These are phyloP conservation scores for Motacilla tschutschensis DNA, from an alignment of 2,113 vertebrate genomes.

Conservation along the genomic window DNA sequence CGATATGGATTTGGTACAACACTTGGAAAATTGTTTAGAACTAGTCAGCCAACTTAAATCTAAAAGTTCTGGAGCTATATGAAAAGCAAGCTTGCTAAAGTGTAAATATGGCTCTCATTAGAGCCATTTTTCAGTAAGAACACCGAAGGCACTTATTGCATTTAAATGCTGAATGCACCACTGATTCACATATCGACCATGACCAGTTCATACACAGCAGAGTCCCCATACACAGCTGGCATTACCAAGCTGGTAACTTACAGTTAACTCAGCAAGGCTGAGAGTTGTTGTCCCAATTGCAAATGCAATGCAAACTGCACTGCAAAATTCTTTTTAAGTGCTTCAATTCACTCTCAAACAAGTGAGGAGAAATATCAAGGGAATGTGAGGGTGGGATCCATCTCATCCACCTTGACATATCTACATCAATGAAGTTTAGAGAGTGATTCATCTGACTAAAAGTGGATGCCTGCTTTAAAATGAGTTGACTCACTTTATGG, in stretches of 20 bases:
- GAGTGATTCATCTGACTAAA: constrained; percentile 27
- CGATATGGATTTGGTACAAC: background rate
- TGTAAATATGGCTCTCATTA: background rate
- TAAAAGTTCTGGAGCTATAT: background rate
- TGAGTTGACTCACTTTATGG: constrained; percentile 31
- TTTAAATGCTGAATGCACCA: background rate
- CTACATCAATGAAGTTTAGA: background rate
- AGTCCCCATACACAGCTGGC: background rate
- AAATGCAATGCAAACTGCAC: background rate
- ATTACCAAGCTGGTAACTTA: background rate
- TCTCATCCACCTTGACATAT: constrained; percentile 1
- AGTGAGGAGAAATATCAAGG: background rate
- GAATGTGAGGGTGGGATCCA: background rate
- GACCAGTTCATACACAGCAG: background rate
- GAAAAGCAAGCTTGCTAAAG: constrained; percentile 12
- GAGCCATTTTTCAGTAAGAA: background rate
- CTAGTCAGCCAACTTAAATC: background rate
- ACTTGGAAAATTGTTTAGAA: background rate
- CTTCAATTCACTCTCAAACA: background rate
- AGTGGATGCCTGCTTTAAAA: constrained; percentile 28
- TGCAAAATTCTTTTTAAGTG: background rate
- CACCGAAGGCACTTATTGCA: background rate
- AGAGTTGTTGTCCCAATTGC: background rate
- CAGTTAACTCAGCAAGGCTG: background rate
- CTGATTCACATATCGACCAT: accelerated